These are phyloP conservation scores for Channa argus DNA, from an alignment of 2,113 vertebrate genomes.

Conservation along the genomic window DNA sequence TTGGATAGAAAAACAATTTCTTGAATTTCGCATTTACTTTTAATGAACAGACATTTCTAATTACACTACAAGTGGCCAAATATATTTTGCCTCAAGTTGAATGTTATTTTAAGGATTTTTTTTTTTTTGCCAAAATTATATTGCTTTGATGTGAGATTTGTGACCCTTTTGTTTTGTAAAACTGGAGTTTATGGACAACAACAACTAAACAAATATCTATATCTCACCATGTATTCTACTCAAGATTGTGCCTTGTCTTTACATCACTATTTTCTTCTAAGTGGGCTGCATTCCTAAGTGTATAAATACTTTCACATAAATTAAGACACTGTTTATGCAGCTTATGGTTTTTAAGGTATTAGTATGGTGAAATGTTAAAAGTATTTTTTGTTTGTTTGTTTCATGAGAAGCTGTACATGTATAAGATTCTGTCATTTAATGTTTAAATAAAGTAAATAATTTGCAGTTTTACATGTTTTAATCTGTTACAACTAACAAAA, in stretches of 20 bases:
- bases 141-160: slow-evolving; percentile 8
- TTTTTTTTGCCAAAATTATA: not conserved
- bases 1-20: slow-evolving; percentile 20
- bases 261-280: slow-evolving; percentile 28
- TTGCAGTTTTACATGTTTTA: slow-evolving; percentile 18
- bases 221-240: slow-evolving; percentile 36
- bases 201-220: slow-evolving; percentile 38
- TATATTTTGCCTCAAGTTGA: slow-evolving; percentile 40
- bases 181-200: slow-evolving; percentile 42
- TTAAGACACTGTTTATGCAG: slow-evolving; percentile 36
- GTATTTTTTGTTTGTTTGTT: slow-evolving; percentile 39
- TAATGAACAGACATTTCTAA: slow-evolving; percentile 27
- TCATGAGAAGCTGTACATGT: slow-evolving; percentile 43
- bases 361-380: slow-evolving; percentile 22
- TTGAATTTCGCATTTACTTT: slow-evolving; percentile 27
- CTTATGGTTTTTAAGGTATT: slow-evolving; percentile 31
- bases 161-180: slow-evolving; percentile 18
- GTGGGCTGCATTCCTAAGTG: slow-evolving; percentile 28
- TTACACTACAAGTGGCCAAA: slow-evolving; percentile 24
- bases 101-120: slow-evolving; percentile 16
- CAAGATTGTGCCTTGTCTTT: slow-evolving; percentile 73
- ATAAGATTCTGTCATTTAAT: slow-evolving; percentile 30
- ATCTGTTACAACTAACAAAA: slow-evolving; percentile 10
- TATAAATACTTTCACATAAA: slow-evolving; percentile 33
- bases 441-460: slow-evolving; percentile 70